Evolutionary conservation across 2,113 vertebrate species (phyloP).

Genomic region (Hassar affinis): DNA sequence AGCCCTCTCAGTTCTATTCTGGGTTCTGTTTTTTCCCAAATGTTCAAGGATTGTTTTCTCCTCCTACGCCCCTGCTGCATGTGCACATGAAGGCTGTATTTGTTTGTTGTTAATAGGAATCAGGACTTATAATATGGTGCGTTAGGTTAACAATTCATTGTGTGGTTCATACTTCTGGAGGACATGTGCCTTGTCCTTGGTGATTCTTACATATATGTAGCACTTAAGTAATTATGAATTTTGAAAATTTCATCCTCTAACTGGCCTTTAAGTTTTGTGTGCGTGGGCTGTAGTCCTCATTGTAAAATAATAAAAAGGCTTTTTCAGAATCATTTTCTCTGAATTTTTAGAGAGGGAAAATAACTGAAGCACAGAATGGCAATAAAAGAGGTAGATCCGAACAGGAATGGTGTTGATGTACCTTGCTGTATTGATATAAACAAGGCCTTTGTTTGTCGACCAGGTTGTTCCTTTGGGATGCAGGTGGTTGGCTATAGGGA

Average conservation of each 20-base stretch:
- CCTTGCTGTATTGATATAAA: constrained; percentile 44
- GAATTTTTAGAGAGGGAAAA: not conserved
- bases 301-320: not conserved
- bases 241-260: not conserved
- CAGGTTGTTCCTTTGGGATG: constrained; percentile 43
- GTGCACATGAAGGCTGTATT: constrained; percentile 26
- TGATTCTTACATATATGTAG: not conserved
- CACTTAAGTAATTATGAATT: not conserved
- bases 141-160: not conserved
- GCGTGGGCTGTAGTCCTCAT: not conserved
- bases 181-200: not conserved
- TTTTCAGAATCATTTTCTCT: not conserved
- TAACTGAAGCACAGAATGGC: not conserved
- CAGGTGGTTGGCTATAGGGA: constrained; percentile 43
- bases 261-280: not conserved
- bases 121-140: constrained; percentile 25
- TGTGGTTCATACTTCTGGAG: not conserved
- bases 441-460: constrained; percentile 53
- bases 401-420: not conserved
- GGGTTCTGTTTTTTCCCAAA: constrained; percentile 28
- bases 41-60: constrained; percentile 27
- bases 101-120: constrained; percentile 57
- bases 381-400: not conserved
- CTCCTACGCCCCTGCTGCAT: constrained; percentile 1
- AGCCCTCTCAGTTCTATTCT: constrained; percentile 38